Evolutionary conservation across 2,888 invertebrate species (phyloP), one percentile per base, ranked within the genome.

Genomic region (Pilophorus perplexus): DNA sequence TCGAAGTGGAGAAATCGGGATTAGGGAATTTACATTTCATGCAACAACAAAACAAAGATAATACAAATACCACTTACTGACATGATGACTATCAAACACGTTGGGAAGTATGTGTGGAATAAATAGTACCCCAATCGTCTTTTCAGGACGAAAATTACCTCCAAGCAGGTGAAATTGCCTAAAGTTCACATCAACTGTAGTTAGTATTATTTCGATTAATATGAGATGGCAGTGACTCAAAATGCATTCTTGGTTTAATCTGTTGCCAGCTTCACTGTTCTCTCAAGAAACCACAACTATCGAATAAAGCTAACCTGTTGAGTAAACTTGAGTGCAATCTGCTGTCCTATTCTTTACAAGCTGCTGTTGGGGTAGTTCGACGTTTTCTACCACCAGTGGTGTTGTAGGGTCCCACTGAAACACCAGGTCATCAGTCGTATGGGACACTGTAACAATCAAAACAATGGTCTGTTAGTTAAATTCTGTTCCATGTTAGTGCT

Each of bases 401-500:
- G 91, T 89, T 52, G 89, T 89, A 28, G 89, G 89, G 77, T 93
- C 90, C 94, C 94, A 94, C 77, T 92, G 89, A 79, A 94, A 94
- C 72, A 93, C 85, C 82, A 95, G 85, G 80, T 94, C 93, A 74
- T 93, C 92, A 12, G 93, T 93, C 23, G 94, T 95, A 77, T 94
- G 93, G 0, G 93, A 93, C 75, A 94, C 94, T 94, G 80, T 71
- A 72, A 72, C 1, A 10, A 12, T 16, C 2, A 2, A 12, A 12
- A 40, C 2, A 44, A n/a, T 33, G 42, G 28, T 12, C 27, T 33
- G 22, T 27, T 28, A 28, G 14, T 40, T n/a, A 59, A 37, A 64
- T 6, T 25, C 6, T 54, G 12, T 2, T 18, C 2, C 10, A 18
- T 46, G n/a, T 46, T 46, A 3, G 22, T 1, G 46, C 4, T 2